phyloP scores from a whole-genome alignment of 2,797 vertebrate genomes.

The Ceyx erithaca region DNA sequence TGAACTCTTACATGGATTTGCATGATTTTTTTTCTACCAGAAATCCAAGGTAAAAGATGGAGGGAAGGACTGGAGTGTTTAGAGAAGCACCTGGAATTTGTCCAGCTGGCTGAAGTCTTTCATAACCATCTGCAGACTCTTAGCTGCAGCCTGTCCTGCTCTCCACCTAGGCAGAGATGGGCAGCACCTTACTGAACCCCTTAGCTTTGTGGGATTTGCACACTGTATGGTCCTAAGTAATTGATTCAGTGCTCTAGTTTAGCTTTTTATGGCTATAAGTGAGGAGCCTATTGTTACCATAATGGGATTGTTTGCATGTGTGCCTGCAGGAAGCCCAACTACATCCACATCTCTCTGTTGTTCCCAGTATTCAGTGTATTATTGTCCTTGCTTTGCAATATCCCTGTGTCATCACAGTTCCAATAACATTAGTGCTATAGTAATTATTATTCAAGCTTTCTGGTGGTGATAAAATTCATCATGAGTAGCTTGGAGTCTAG shows the following conservation, averaged over 20 bases:
- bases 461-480: neutral
- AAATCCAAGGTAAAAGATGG: neutral
- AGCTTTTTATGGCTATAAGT: neutral
- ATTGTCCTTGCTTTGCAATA: constrained; percentile 2
- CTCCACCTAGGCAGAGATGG: fast-evolving
- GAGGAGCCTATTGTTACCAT: neutral
- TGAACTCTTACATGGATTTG: neutral
- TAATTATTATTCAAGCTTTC: constrained; percentile 4
- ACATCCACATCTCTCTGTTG: neutral
- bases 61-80: neutral
- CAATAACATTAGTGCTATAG: neutral
- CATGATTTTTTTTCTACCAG: constrained; percentile 38
- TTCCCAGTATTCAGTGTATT: neutral
- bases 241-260: neutral
- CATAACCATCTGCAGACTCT: neutral
- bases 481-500: neutral
- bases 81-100: neutral
- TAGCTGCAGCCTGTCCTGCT: neutral
- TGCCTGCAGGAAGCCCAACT: neutral
- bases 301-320: neutral
- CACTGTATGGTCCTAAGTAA: neutral
- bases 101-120: neutral
- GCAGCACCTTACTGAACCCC: neutral
- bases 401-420: neutral
- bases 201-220: neutral